These are phyloP conservation scores for Columba guinea DNA, from an alignment of 2,797 vertebrate species.

Conservation along the genomic window DNA sequence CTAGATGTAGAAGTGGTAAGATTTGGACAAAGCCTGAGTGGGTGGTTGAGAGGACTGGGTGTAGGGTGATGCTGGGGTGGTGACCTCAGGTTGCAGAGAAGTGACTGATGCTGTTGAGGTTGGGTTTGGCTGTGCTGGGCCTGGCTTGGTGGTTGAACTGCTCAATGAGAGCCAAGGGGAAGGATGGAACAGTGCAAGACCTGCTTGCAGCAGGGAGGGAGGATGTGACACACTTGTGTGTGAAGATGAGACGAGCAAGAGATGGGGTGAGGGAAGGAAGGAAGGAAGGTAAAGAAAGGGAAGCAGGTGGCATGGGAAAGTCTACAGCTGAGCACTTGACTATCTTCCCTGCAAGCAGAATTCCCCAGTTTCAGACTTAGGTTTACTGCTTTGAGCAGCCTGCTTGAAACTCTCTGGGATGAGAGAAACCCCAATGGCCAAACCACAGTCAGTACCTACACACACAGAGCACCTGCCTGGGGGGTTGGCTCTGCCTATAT, in stretches of 20 bases:
- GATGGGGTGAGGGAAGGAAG: neutral
- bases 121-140: neutral
- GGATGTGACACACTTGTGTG: accelerated
- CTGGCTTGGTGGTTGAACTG: neutral
- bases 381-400: neutral
- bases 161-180: accelerated
- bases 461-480: neutral
- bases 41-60: neutral
- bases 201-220: neutral
- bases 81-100: neutral
- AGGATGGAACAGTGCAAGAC: neutral
- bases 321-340: neutral
- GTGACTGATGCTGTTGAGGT: neutral
- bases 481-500: neutral
- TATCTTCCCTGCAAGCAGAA: neutral
- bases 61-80: neutral
- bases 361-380: neutral
- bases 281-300: neutral
- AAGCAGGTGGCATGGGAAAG: neutral
- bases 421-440: neutral
- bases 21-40: neutral
- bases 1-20: neutral
- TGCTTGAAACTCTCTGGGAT: neutral
- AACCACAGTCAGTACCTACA: too few relatives aligned
- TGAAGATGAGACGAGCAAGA: neutral